Evolutionary conservation across 2,888 invertebrate genomes (phyloP), one percentile per base, ranked within the genome.

Genomic region (Xanthostigma xanthostigma): DNA sequence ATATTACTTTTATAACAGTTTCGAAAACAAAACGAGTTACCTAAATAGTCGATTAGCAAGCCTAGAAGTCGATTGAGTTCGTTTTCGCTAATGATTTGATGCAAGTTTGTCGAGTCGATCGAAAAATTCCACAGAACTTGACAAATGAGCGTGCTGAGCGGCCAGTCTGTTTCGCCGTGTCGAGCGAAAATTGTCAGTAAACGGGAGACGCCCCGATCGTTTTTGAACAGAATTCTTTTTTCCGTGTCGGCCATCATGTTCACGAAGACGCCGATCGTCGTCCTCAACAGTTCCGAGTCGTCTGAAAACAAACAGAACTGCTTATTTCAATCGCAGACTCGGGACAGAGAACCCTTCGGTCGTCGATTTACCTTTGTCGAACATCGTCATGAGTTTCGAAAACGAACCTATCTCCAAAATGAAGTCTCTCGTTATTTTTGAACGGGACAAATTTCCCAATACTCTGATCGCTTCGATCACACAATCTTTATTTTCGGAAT

Each of bases 201-300:
- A 57, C 73, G 65, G 14, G 64, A 58, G n/a, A 75, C 67, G 1
- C 78, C 78, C 44, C 67, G 66, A 10, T 69, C 59, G 48, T 71
- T 68, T 56, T 73, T 67, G 45, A 79, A 73, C 34, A 73, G 67
- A 33, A 64, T 59, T 41, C 78, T 65, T 50, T 74, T 73, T 54
- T 73, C 72, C 55, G 69, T 69, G 53, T 74, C 78, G 10, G 78
- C 73, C 61, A 78, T 78, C 57, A 90, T 75, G 70, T 90, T 90
- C 14, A 90, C 87, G 45, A 90, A 72, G 38, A 90, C 85, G 2
- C 90, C 90, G 49, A 84, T 81, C 2, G 85, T 80, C 8, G 87
- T 82, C 60, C 81, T 81, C 1, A 87, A 75, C 12, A 88, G 71
- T 55, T 81, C 80, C 44, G 74, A 68, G 49, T 82, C 80, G 50